Evolutionary conservation across 2,113 vertebrate genomes (phyloP), one percentile per base, ranked within the genome.

Genomic region (Lates calcarifer): DNA sequence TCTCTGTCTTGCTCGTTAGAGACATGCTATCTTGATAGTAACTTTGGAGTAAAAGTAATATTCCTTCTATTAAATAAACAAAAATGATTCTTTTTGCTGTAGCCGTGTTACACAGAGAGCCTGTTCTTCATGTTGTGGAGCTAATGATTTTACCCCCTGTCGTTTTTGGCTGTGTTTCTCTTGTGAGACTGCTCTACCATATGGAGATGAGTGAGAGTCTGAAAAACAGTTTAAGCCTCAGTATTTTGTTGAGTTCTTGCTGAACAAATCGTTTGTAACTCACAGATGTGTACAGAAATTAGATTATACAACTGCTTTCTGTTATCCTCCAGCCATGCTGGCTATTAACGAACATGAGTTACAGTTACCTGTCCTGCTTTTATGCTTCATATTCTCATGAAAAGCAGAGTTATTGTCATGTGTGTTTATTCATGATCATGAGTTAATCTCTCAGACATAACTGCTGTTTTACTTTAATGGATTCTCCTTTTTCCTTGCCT

Each of bases 401-500:
- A 43, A 65, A 45, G 47, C 9, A n/a, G 18, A 2, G 13, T 41
- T 14, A 29, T 14, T 24, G 9, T 61, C 10, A 12, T 39, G 39
- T 39, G n/a, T n/a, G n/a, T n/a, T n/a, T n/a, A n/a, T n/a, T n/a
- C 8, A 35, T 35, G 33, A 35, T 5, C 33, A 35, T 35, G 33
- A n/a, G 33, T 35, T 35, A 5, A 4, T 33, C 29, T 26, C 9
- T 8, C 51, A 26, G 0, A 22, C 15, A 39, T n/a, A 13, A 49
- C 1, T 22, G 20, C 15, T 43, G 28, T 37, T 39, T 62, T 55
- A 13, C 29, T n/a, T 58, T 0, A 70, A 17, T 58, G 14, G 6
- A 31, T 45, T 74, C n/a, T 41, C 5, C 9, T 51, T 26, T 89
- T 29, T 85, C 89, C 87, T 47, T 56, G 67, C 83, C 61, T 53